Evolutionary conservation across 1,140 invertebrate genomes (phyloP), one percentile per base, ranked within the genome.

Genomic region (Kradibia gibbosae): DNA sequence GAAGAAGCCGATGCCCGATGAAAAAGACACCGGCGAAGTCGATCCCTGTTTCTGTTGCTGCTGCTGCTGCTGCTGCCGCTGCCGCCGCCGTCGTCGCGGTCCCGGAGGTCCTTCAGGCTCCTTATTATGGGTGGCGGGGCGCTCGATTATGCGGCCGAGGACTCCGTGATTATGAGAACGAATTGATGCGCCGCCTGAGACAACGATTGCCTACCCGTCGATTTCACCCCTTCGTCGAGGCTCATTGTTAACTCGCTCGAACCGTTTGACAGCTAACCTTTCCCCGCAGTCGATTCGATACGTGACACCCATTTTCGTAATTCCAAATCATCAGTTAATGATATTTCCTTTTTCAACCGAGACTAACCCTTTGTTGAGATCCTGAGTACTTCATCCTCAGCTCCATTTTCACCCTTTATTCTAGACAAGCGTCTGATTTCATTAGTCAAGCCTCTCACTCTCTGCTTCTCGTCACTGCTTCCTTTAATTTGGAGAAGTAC

Each of bases 11-110:
- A 77, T 72, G 57, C 71, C 10, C 17, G 76, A 79, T 71, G 71
- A 83, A 72, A 83, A 75, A 83, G 81, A 82, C 13, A 62, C 60
- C 65, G 77, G 79, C 55, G 22, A 42, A 75, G 71, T 70, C 34
- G 53, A 73, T 80, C 42, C 42, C 15, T 20, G 20, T n/a, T n/a
- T n/a, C n/a, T n/a, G n/a, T n/a, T n/a, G n/a, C n/a, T n/a, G n/a
- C n/a, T 80, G 42, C 5, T 45, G 67, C 45, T 15, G 15, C 62
- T 28, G 39, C 67, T 20, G 31, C n/a, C n/a, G n/a, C n/a, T n/a
- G n/a, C n/a, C n/a, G n/a, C n/a, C 74, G 42, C 5, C 34, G 67
- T 34, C 8, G 15, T 34, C 31, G 39, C 67, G 39, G 31, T n/a
- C n/a, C n/a, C n/a, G n/a, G n/a, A n/a, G 28, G 8, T 7, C 62